A percentile compares a stretch with the other conserved stretches of the same genome.
These are phyloP conservation scores for Rhinopithecus roxellana DNA, from an alignment of 2,113 vertebrate genomes.

Conservation along the genomic window DNA sequence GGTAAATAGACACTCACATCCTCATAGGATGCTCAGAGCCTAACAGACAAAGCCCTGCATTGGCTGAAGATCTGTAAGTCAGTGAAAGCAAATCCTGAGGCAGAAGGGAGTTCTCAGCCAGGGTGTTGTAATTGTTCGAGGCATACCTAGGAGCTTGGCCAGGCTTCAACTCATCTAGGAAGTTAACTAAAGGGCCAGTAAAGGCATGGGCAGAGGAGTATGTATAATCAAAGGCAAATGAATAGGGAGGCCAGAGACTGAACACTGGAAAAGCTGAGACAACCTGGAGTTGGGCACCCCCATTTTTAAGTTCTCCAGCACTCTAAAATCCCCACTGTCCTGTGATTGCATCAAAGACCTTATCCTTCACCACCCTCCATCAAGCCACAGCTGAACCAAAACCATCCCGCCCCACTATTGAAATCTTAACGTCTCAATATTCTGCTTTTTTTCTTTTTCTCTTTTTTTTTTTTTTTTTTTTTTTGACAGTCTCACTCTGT, in stretches of 20 bases:
- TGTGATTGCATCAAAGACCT: background rate
- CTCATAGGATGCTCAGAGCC: background rate
- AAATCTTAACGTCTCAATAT: background rate
- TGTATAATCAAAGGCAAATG: background rate
- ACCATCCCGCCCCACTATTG: background rate
- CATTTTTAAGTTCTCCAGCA: background rate
- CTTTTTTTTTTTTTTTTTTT: too few species aligned
- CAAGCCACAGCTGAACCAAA: background rate
- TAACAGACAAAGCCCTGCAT: background rate
- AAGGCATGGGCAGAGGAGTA: background rate
- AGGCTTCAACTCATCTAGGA: background rate
- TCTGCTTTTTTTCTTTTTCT: background rate
- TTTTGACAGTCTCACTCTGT: too few species aligned
- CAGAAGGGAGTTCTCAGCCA: background rate
- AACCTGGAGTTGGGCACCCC: background rate
- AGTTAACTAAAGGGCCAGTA: background rate
- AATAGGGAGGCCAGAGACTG: background rate
- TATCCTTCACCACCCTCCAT: background rate
- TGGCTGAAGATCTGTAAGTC: background rate
- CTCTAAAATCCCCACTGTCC: background rate
- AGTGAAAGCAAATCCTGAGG: background rate
- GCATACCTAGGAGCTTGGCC: background rate
- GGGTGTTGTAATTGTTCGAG: background rate
- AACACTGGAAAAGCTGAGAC: background rate
- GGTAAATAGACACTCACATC: background rate